Conservation (phyloP, 2,888 invertebrate species). For the Thysanoteuthis rhombus region DNA sequence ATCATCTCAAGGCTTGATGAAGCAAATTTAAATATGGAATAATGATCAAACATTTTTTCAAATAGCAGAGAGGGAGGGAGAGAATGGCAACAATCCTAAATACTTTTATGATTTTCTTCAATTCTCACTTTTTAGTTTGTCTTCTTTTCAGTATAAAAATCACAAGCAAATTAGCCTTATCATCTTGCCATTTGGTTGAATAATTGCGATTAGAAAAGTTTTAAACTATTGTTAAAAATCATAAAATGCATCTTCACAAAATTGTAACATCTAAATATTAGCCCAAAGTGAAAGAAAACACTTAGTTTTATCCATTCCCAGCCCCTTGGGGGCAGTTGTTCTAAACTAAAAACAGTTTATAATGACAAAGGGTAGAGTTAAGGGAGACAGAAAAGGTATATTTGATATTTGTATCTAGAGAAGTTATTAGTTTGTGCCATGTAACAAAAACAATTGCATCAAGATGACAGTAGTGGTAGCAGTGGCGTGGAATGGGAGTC, state of each 20-base stretch:
- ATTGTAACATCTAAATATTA: not conserved
- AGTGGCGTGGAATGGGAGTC: no score
- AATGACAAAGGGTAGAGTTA: not conserved
- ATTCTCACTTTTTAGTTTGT: no score
- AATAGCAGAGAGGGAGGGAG: no score
- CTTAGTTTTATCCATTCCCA: not conserved
- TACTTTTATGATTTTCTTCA: no score
- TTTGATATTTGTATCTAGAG: not conserved
- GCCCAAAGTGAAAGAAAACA: not conserved
- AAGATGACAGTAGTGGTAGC: not conserved
- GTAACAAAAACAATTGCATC: not conserved
- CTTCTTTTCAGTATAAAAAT: no score
- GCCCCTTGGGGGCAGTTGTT: not conserved
- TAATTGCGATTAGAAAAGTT: not conserved
- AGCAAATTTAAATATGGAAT: not conserved
- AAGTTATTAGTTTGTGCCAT: not conserved
- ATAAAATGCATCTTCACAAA: not conserved
- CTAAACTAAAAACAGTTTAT: not conserved
- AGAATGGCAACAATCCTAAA: no score
- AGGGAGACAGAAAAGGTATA: not conserved
- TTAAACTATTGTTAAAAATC: not conserved
- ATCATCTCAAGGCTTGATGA: not conserved
- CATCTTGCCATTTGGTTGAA: not conserved
- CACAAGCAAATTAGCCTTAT: no score
- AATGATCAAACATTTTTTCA: no score